phyloP scores from a whole-genome alignment of 2,888 invertebrate species.

The Arge pagana region DNA sequence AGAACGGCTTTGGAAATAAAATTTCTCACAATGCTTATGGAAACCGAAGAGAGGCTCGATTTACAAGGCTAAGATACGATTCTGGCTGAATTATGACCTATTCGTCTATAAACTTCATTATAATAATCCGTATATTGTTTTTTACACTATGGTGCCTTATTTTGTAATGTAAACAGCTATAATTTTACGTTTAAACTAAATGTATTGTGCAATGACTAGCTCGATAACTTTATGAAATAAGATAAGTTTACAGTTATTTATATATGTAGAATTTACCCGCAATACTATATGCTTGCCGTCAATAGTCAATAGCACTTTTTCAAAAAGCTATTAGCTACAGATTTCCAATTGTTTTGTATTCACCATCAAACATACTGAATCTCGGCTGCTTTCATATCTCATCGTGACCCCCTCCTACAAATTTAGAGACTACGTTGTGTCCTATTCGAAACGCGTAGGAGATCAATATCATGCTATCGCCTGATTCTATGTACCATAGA shows the following conservation, averaged over 20 bases:
- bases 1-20: conserved; percentile 1
- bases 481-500: conserved; percentile 27
- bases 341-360: conserved; percentile 22
- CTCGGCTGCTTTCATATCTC: conserved; percentile 24
- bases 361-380: conserved; percentile 13
- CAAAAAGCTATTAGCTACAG: conserved; percentile 27
- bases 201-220: background rate
- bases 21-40: conserved; percentile 1
- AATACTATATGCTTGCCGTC: conserved; percentile 26
- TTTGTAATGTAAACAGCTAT: background rate
- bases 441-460: conserved; percentile 27
- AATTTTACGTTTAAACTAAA: background rate
- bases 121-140: background rate
- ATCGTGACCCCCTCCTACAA: conserved; percentile 24
- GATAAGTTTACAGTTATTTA: conserved; percentile 1
- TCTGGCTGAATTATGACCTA: background rate
- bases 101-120: background rate
- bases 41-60: background rate
- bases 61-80: background rate
- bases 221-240: background rate
- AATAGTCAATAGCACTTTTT: conserved; percentile 25
- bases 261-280: conserved; percentile 12
- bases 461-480: conserved; percentile 26
- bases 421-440: conserved; percentile 22
- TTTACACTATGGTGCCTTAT: background rate